Evolutionary conservation across 1,140 invertebrate genomes (phyloP), one percentile per base, ranked within the genome.

Genomic region (Battus philenor): DNA sequence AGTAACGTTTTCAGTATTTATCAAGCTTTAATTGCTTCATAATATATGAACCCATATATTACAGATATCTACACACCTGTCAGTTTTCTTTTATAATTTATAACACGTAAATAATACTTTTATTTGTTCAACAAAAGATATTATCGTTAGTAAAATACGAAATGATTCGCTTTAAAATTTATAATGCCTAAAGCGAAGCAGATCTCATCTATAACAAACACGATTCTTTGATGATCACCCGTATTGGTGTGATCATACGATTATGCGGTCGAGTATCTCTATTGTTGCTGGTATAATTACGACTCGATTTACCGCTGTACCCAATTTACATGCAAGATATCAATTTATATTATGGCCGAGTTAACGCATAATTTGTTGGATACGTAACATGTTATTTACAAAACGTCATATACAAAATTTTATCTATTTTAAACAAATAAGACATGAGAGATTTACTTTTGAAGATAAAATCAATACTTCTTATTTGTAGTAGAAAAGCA

Each of bases 201-300:
- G 30, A 31, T 31, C 30, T 11, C 30, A 31, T 31, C 30, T 31
- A 31, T 6, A 2, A 20, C 30, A 8, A 15, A 31, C 4, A 17
- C 6, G 17, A 20, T 5, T 20, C 15, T 36, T 36, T 36, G 17
- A 36, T 9, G 32, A 34, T 34, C 32, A 31, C 12, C 30, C 30
- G 17, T 34, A 34, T 34, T 34, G n/a, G 17, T 34, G 32, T 18
- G 32, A 36, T 12, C 24, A 50, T 39, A 16, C 44, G 45, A 53
- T 61, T 53, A 66, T 55, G 62, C 53, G 56, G 54, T 57, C 38
- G 53, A 32, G 38, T 53, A 48, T 64, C 50, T 59, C 63, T 47
- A 56, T 63, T 63, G 60, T 61, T 59, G 36, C 51, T 18, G 30
- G 24, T 52, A 54, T 68, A 64, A 68, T 68, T 65, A 68, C 16